These are phyloP conservation scores for Pteria penguin DNA, from an alignment of 2,888 invertebrate species.

Conservation along the genomic window DNA sequence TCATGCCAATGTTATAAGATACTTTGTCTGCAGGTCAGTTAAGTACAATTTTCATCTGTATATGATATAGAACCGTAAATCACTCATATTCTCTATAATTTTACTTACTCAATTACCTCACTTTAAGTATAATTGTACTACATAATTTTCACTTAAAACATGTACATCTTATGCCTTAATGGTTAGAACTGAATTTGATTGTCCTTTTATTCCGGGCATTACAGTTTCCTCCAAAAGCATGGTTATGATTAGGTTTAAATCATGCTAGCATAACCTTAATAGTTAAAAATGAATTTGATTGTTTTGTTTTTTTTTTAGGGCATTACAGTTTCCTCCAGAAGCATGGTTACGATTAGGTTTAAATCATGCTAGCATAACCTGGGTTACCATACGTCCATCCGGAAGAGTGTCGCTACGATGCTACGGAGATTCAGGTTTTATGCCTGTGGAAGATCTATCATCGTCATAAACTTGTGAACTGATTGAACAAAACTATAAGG, in stretches of 20 bases:
- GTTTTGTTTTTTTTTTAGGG: conserved; percentile 83
- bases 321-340: conserved; percentile 97
- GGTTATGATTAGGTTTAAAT: conserved; percentile 94
- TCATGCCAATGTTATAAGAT: conserved; percentile 98
- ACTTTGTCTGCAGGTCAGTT: conserved; percentile 81
- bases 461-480: conserved; percentile 5
- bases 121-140: no score
- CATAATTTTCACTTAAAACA: no score
- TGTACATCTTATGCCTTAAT: no score
- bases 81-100: no score
- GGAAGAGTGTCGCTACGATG: conserved; percentile 91
- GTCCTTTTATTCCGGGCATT: conserved; percentile 94
- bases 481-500: no score
- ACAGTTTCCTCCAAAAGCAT: conserved; percentile 97
- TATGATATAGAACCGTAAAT: no score
- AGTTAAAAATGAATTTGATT: background rate
- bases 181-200: no score
- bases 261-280: conserved; percentile 92
- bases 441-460: conserved; percentile 86
- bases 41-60: no score
- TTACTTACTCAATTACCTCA: no score
- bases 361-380: conserved; percentile 95
- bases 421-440: conserved; percentile 94
- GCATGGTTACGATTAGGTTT: conserved; percentile 96
- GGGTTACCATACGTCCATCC: conserved; percentile 90